Evolutionary conservation across 2,113 vertebrate species (phyloP).

Genomic region (Callopanchax toddi): DNA sequence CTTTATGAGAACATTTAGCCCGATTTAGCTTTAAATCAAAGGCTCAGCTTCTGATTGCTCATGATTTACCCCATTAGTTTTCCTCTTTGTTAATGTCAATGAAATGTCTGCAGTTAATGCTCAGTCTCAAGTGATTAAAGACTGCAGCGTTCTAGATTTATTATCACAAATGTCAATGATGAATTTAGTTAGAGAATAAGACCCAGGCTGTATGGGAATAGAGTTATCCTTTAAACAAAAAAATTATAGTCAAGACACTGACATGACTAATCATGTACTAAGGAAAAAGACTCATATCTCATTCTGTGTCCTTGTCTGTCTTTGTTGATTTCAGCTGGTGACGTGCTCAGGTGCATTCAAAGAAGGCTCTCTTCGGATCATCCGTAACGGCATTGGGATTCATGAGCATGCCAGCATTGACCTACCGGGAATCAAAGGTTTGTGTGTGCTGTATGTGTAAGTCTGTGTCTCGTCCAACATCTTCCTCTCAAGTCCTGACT

Average conservation of each 20-base stretch:
- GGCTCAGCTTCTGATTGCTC: conserved; percentile 7
- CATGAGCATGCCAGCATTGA: conserved; percentile 99
- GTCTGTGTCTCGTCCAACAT: conserved; percentile 11
- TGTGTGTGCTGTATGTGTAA: conserved; percentile 17
- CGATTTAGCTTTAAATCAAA: neutral
- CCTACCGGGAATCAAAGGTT: conserved; percentile 97
- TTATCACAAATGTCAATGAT: neutral
- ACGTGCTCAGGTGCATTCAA: conserved; percentile 98
- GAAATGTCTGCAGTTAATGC: neutral
- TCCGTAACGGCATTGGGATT: conserved; percentile 97
- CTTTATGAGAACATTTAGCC: neutral
- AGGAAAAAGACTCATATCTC: neutral
- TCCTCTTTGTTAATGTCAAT: conserved; percentile 5
- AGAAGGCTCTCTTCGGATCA: conserved; percentile 95
- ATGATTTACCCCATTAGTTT: conserved; percentile 6
- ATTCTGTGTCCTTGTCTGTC: conserved; percentile 5
- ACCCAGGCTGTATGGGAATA: too few species aligned
- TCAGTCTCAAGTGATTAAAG: neutral
- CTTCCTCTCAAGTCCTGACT: conserved; percentile 15
- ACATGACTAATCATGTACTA: neutral
- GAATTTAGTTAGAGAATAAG: neutral
- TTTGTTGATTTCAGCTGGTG: conserved; percentile 84
- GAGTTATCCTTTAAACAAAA: neutral
- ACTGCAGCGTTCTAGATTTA: neutral
- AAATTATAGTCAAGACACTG: neutral